Percentiles rank a stretch among this genome's conserved stretches.
Evolutionary conservation across 2,113 vertebrate species (phyloP).

Genomic region (Leucosticte australis): DNA sequence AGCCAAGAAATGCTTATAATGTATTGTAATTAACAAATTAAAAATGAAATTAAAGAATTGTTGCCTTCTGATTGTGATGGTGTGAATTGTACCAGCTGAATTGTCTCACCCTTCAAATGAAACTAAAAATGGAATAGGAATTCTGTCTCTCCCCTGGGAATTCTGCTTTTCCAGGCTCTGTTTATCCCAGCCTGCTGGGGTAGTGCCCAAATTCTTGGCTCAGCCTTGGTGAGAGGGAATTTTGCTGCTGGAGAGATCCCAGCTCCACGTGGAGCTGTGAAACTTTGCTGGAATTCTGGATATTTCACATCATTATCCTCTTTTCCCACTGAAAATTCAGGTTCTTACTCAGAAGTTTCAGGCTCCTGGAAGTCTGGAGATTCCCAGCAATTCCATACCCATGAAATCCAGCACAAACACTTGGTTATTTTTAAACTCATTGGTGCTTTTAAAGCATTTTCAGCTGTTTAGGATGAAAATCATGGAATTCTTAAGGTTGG

Average conservation of each 20-base stretch:
- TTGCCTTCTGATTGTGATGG: too few species aligned
- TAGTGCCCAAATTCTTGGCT: neutral
- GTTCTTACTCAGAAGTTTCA: neutral
- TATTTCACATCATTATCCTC: neutral
- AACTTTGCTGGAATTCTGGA: neutral
- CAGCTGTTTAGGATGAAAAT: neutral
- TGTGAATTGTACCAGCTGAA: too few species aligned
- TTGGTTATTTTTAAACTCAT: neutral
- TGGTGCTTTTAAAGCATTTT: neutral
- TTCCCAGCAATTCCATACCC: neutral
- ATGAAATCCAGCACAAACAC: accelerated
- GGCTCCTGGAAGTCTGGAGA: neutral
- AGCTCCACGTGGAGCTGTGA: too few species aligned
- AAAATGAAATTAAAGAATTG: too few species aligned
- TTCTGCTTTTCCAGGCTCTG: neutral
- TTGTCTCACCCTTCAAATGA: too few species aligned
- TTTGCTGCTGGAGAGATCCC: neutral
- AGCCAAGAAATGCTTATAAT: too few species aligned
- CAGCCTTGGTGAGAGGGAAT: neutral
- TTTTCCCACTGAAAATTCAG: neutral
- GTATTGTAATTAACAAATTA: too few species aligned
- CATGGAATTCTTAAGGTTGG: neutral
- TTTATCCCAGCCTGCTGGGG: neutral
- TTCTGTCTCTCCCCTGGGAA: too few species aligned
- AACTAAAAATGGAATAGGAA: too few species aligned